Conservation (phyloP, 2,113 vertebrate genomes). For the Corythornis madagascariensis region DNA sequence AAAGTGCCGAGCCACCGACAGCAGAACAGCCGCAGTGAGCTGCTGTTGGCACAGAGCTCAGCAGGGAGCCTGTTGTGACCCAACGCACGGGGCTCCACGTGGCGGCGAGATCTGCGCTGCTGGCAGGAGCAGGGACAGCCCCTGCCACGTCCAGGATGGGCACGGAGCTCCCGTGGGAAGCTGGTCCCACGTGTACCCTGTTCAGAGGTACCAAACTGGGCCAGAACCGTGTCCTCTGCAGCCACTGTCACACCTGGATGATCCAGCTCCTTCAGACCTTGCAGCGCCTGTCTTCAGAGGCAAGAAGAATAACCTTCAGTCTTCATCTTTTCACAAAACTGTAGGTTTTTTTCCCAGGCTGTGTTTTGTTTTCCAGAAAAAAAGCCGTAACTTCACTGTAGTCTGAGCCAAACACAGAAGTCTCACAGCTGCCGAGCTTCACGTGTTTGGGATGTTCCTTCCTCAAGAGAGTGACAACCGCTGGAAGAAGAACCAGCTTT, state of each 20-base stretch:
- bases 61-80: not conserved
- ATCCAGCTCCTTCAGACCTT: slow-evolving; percentile 19
- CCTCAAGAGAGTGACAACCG: slow-evolving; percentile 12
- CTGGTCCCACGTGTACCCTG: not conserved
- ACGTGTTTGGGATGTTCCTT: not conserved
- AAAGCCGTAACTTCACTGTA: not conserved
- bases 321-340: not conserved
- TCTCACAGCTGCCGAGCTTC: not conserved
- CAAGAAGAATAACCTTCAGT: not conserved
- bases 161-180: not conserved
- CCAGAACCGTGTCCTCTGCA: not conserved
- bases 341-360: not conserved
- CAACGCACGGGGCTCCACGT: not conserved
- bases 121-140: not conserved
- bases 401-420: not conserved
- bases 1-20: not conserved
- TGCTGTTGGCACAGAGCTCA: accelerated
- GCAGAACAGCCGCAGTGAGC: not conserved
- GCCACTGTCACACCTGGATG: slow-evolving; percentile 13
- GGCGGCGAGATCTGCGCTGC: not conserved
- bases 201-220: not conserved
- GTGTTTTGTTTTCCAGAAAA: not conserved
- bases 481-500: not conserved
- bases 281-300: not conserved
- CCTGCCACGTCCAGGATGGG: not conserved